These are phyloP conservation scores for Amiota communis DNA, from an alignment of 2,888 invertebrate genomes.

Conservation along the genomic window DNA sequence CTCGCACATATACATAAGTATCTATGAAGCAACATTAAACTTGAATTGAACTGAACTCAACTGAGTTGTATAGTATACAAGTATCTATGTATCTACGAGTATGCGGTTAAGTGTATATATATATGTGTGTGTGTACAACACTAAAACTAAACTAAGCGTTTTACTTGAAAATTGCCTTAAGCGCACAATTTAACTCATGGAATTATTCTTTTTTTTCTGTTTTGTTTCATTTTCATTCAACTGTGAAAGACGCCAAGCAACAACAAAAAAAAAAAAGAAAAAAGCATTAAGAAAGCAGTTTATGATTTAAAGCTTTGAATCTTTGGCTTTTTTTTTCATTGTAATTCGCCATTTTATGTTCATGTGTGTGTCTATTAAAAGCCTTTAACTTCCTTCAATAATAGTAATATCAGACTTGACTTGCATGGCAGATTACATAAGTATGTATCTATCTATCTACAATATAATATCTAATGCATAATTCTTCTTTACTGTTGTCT, in stretches of 20 bases:
- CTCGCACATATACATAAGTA: no score
- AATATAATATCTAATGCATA: background rate
- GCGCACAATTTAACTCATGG: conserved; percentile 18
- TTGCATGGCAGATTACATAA: no score
- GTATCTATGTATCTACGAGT: background rate
- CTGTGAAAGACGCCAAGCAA: no score
- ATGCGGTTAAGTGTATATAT: background rate
- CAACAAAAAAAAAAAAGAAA: no score
- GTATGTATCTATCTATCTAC: background rate
- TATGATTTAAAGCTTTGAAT: conserved; percentile 54
- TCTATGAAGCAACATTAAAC: no score
- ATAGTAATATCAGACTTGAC: no score
- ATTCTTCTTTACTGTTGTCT: background rate
- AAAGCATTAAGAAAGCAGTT: conserved; percentile 48
- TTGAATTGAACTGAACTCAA: no score
- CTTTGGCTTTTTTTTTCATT: no score
- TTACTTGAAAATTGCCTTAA: conserved; percentile 13
- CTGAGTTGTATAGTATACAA: background rate
- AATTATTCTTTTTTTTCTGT: background rate
- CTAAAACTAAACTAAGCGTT: background rate
- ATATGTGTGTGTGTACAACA: background rate
- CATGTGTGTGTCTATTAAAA: no score
- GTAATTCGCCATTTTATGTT: no score
- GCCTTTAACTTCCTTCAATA: no score
- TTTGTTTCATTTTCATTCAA: no score